Percentiles rank a stretch among this genome's conserved stretches.
Conservation (phyloP, 2,113 vertebrate genomes). For the Ondatra zibethicus region DNA sequence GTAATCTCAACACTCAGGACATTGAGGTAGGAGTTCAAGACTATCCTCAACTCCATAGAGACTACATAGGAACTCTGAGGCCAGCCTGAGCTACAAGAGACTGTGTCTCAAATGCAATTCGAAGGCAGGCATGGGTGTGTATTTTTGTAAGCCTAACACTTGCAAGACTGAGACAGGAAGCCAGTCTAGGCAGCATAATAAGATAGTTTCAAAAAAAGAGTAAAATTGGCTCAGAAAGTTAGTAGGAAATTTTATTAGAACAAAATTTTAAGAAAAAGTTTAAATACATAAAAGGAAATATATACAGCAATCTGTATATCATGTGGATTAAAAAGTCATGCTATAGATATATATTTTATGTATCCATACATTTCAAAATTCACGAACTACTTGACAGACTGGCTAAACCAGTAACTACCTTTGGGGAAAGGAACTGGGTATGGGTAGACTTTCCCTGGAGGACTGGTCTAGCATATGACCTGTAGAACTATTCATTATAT, state of each 20-base stretch:
- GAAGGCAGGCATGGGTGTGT: background rate
- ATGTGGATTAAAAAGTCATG: slow-evolving; percentile 1
- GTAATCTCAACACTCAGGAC: background rate
- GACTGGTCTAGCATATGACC: background rate
- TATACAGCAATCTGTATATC: background rate
- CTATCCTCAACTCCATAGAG: background rate
- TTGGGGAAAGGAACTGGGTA: background rate
- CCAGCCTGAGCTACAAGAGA: background rate
- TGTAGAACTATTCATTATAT: background rate
- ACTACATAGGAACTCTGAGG: background rate
- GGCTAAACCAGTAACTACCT: background rate
- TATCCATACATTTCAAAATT: background rate
- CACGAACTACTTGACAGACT: background rate
- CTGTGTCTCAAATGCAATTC: background rate
- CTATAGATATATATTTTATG: background rate
- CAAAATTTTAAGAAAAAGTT: slow-evolving; percentile 3
- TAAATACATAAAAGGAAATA: slow-evolving; percentile 30
- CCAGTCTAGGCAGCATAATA: background rate
- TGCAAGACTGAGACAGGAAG: too few relatives aligned
- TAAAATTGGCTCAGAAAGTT: background rate
- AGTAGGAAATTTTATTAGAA: background rate
- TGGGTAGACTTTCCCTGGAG: background rate
- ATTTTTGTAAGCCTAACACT: background rate
- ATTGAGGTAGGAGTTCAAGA: background rate
- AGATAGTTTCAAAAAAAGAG: background rate